Evolutionary conservation across 2,797 vertebrate species (phyloP).

Genomic region (Danio choprae): DNA sequence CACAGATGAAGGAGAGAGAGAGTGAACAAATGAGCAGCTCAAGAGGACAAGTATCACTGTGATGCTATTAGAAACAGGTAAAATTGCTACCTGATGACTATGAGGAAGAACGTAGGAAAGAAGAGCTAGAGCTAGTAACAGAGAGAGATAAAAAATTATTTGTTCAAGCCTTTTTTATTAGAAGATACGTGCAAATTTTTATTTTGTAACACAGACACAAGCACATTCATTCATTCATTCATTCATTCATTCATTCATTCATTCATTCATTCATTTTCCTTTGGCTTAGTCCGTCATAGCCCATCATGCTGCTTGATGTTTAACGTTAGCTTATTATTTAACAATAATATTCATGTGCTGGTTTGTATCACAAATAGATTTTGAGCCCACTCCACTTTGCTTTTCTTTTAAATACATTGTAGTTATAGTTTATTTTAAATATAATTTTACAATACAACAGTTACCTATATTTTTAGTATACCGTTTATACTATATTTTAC

Average conservation of each 20-base stretch:
- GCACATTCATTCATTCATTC: too few relatives aligned
- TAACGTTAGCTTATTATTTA: too few relatives aligned
- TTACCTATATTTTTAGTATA: not conserved
- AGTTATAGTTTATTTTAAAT: too few relatives aligned
- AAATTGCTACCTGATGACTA: slow-evolving; percentile 40
- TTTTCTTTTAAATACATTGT: not conserved
- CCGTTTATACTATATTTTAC: too few relatives aligned
- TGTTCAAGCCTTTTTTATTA: not conserved
- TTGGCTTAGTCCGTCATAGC: too few relatives aligned
- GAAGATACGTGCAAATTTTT: too few relatives aligned
- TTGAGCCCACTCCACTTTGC: not conserved
- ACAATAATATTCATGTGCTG: too few relatives aligned
- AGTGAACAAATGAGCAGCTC: slow-evolving; percentile 54
- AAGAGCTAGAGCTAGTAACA: slow-evolving; percentile 70
- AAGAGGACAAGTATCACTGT: slow-evolving; percentile 40
- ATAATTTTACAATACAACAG: too few relatives aligned
- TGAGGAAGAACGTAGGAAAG: slow-evolving; percentile 53
- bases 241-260: too few relatives aligned
- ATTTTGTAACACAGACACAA: too few relatives aligned
- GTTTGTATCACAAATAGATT: not conserved
- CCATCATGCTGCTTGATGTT: too few relatives aligned
- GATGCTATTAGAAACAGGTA: slow-evolving; percentile 42
- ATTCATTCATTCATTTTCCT: too few relatives aligned
- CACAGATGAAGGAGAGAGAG: slow-evolving; percentile 67
- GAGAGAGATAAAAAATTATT: slow-evolving; percentile 73